phyloP scores from a whole-genome alignment of 1,140 invertebrate genomes.

The Hormaphis cornu region DNA sequence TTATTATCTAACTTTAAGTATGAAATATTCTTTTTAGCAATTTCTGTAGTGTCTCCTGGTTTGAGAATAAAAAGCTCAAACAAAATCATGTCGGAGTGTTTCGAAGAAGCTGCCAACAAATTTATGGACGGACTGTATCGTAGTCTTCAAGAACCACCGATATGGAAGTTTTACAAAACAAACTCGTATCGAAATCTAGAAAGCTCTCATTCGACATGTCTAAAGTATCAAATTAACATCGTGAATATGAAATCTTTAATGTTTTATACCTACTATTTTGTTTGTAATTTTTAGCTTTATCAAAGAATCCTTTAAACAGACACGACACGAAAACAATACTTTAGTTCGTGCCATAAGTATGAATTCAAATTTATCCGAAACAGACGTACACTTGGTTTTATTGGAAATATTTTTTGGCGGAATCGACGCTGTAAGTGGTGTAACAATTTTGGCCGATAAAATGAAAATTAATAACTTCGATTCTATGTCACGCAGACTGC shows the following conservation, averaged over 20 bases:
- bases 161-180: conserved; percentile 43
- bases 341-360: conserved; percentile 40
- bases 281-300: conserved; percentile 33
- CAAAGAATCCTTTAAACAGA: conserved; percentile 32
- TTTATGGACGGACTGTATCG: conserved; percentile 43
- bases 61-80: conserved; percentile 35
- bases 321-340: conserved; percentile 33
- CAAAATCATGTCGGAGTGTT: conserved; percentile 34
- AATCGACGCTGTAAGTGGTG: conserved; percentile 40
- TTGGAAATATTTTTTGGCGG: conserved; percentile 43
- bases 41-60: conserved; percentile 41
- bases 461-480: background rate
- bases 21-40: conserved; percentile 38
- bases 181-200: conserved; percentile 41
- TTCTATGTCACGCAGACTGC: conserved; percentile 45
- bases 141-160: conserved; percentile 41
- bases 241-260: conserved; percentile 3
- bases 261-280: background rate
- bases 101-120: conserved; percentile 40
- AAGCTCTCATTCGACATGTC: conserved; percentile 39
- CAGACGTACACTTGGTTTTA: conserved; percentile 40
- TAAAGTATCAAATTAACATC: conserved; percentile 33
- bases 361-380: conserved; percentile 38
- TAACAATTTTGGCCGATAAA: background rate
- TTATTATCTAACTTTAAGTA: background rate